A percentile compares a stretch with the other conserved stretches of the same genome.
phyloP scores from a whole-genome alignment of 2,888 invertebrate species.

The Auanema freiburgensis region DNA sequence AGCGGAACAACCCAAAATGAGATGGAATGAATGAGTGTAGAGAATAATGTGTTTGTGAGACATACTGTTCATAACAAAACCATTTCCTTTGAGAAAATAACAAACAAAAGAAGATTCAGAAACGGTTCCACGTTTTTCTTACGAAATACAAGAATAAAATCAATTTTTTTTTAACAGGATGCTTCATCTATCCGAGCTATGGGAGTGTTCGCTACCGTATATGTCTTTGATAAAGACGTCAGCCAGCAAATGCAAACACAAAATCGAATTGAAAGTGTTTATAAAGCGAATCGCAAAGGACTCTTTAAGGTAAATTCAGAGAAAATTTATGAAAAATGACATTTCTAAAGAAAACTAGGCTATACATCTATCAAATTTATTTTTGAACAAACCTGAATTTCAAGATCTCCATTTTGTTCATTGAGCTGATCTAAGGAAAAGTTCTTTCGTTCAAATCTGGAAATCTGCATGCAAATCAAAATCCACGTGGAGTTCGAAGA shows the following conservation, averaged over 20 bases:
- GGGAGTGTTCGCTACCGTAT: conserved; percentile 62
- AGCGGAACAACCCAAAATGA: no score
- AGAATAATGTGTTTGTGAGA: background rate
- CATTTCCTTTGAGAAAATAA: background rate
- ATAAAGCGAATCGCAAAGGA: conserved; percentile 55
- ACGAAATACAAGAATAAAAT: background rate
- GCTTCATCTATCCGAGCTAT: conserved; percentile 50
- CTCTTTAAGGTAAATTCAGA: conserved; percentile 42
- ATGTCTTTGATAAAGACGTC: conserved; percentile 60
- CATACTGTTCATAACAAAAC: background rate
- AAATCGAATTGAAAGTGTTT: conserved; percentile 54
- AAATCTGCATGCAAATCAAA: no score
- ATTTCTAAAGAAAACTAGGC: no score
- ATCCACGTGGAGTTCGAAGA: no score
- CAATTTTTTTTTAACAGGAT: conserved; percentile 37
- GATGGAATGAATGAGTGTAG: background rate
- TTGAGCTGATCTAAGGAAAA: no score
- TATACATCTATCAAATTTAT: no score
- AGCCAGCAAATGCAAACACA: conserved; percentile 59
- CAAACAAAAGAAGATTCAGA: no score
- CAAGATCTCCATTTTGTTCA: no score
- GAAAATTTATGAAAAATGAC: no score
- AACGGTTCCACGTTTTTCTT: no score
- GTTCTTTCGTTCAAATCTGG: no score
- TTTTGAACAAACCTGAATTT: no score